Evolutionary conservation across 2,888 invertebrate species (phyloP), one percentile per base, ranked within the genome.

Genomic region (Ypsolopha scabrella): DNA sequence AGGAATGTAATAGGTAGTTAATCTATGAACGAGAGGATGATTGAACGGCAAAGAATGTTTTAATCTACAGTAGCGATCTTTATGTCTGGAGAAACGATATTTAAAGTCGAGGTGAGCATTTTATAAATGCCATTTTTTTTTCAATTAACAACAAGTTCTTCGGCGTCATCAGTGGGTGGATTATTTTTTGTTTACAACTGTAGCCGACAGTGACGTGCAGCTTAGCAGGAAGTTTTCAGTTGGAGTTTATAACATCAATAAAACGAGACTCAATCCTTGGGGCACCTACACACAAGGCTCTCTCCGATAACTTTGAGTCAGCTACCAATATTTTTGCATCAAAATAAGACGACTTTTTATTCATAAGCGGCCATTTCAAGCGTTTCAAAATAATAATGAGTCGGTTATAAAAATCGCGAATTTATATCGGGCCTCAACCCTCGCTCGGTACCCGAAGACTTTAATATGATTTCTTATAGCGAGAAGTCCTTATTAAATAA

Each of bases 311-410:
- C 63, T 76, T 79, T 76, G 72, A 75, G 74, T 60, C 65, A 54
- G 60, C 68, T 57, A 58, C 68, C 74, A 72, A 80, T 79, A 83
- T 72, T 75, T 83, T 82, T 77, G 78, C 83, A 81, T 80, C 72
- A 66, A 77, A 68, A 80, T 82, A 81, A 75, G 70, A 64, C 70
- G 64, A 66, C 68, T 75, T 80, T 80, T 81, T 80, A 82, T 81
- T 77, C 77, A 75, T 75, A 81, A 80, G 72, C 72, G 70, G 65
- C 14, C 75, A 64, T 77, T 75, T 69, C 64, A 63, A 71, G 59
- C 70, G 68, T 72, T 73, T 73, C 70, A 79, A 80, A 75, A 80
- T 79, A 80, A 83, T 81, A 83, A 82, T 80, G 80, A 79, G 73
- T 60, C 63, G 73, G 74, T 69, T 82, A 75, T 85, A 82, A 85